These are phyloP conservation scores for Caenorhabditis latens DNA, from an alignment of 1,140 invertebrate genomes.

Conservation along the genomic window DNA sequence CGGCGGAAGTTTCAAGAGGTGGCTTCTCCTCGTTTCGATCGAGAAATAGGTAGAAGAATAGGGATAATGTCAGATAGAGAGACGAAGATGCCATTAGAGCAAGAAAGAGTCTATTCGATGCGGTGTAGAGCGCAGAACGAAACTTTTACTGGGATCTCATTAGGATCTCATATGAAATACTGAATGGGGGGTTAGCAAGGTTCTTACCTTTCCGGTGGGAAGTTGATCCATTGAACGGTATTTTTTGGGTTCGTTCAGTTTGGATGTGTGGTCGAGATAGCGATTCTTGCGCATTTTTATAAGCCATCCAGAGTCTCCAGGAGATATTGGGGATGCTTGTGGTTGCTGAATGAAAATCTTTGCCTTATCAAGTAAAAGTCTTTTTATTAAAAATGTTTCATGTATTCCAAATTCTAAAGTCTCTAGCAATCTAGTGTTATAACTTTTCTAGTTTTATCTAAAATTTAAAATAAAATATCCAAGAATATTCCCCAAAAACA, in stretches of 20 bases:
- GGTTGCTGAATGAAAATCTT: constrained; percentile 8
- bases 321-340: constrained; percentile 49
- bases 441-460: no score
- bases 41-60: not conserved
- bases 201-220: constrained; percentile 45
- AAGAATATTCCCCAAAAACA: not conserved
- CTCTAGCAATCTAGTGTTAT: no score
- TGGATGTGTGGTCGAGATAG: constrained; percentile 49
- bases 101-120: not conserved
- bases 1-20: constrained; percentile 56
- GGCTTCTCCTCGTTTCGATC: constrained; percentile 22
- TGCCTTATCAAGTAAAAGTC: not conserved
- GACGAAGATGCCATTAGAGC: not conserved
- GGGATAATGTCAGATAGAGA: not conserved
- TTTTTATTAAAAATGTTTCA: no score
- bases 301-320: constrained; percentile 46
- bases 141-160: not conserved
- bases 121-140: not conserved
- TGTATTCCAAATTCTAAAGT: no score
- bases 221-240: constrained; percentile 30
- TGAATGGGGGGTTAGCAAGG: not conserved
- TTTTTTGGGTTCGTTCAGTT: constrained; percentile 30
- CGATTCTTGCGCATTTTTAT: constrained; percentile 59
- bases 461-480: not conserved
- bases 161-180: not conserved